Base-by-base conservation (phyloP, 2,888 invertebrate species). In the Dicyrtomina minuta region DNA sequence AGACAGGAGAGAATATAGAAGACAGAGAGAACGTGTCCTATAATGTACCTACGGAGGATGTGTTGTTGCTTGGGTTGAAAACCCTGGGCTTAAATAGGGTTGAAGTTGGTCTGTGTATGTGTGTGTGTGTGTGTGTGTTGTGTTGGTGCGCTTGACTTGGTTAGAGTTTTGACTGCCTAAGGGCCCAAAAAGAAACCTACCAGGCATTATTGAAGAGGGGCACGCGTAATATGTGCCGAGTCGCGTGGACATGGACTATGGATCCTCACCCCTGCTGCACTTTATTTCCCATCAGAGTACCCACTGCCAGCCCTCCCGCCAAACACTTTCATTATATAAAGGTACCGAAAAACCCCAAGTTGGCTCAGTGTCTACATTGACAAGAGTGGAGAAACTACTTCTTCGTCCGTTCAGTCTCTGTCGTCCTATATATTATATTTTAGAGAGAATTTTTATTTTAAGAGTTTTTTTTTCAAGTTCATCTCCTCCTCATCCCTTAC, bases 171-270 rank as follows among this genome's bases (percentile, higher is more conserved):
- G 64, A n/a, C 20, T 53, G 65, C 65, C 65, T 24, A 65, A 65
- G 65, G 65, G 53, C 65, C 43, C 65, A 65, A 53, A 53, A 17
- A 22, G 51, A 65, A 53, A 51, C 64, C 65, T 41, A 65, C 64
- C 44, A 65, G 53, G 55, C 64, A 68, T 68, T 61, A 51, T 53
- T 61, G 60, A 51, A 56, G 44, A 70, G 61, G 70, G 73, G 74
- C 74, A 74, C 74, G 74, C 74, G 71, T 74, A 72, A 69, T 69
- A 62, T 72, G 70, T 69, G 67, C 56, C 66, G 68, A 70, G 74
- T 74, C 74, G 74, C 74, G 74, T 74, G 74, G 72, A 69, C 69
- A 59, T 71, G 68, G 68, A 72, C 17, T 20, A 59, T 26, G 67
- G 24, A 70, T 55, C 56, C 56, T 68, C 60, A 62, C 64, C 59